Evolutionary conservation across 2,888 invertebrate species (phyloP), one percentile per base, ranked within the genome.

Genomic region (Troilus luridus): DNA sequence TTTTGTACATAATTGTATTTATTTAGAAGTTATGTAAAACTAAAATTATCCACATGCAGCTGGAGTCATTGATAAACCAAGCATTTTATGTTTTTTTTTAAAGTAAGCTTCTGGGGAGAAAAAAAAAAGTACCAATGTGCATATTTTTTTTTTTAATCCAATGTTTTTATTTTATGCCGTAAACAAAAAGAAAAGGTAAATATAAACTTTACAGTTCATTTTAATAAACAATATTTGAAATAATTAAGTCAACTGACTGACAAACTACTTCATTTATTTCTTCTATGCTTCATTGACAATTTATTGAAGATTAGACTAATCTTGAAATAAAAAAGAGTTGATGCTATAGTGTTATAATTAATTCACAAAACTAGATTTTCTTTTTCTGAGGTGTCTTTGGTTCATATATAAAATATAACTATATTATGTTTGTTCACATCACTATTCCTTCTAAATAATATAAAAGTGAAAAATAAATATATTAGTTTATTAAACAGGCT

Each of bases 401-500:
- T 62, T 21, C 19, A 62, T 6, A 19, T 19, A 41, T 41, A 62
- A 60, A 62, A 62, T 62, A 62, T 21, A 62, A 21, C 19, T 21
- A 62, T 62, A 3, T 21, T 11, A 17, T 60, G 10, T 11, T 17
- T 17, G 6, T 62, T 62, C 62, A 62, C 17, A 62, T 9, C 21
- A 7, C 11, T 64, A 64, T 64, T 24, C n/a, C 10, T 64, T 24
- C 14, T 5, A 0, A 27, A 77, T 19, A 41, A 41, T 77, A 77
- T 41, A 77, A 77, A 77, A 77, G 27, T 77, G 9, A 77, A 77
- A 77, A 77, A 77, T 77, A 77, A 67, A 67, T 77, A 77, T 77
- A 24, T 41, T 77, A 8, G 24, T 41, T 77, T 77, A 1, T 27
- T 24, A n/a, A n/a, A 6, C 24, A 21, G 21, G 7, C 21, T 17